phyloP scores from a whole-genome alignment of 64 coral and sea anemone species.

The Orbicella faveolata region DNA sequence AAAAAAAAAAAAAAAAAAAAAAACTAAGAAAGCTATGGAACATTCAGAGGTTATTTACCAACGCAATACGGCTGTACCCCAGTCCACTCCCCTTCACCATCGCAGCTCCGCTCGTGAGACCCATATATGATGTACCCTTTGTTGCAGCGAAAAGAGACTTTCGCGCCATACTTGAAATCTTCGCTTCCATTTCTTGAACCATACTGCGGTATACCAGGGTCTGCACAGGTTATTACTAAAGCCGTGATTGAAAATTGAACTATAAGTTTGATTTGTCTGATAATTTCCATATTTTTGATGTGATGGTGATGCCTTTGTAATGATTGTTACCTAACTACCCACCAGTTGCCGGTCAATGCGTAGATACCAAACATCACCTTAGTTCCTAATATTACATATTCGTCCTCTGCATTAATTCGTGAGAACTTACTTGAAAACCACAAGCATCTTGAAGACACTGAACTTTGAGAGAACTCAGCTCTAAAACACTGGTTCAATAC shows the following conservation, averaged over 20 bases:
- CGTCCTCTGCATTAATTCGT: no score
- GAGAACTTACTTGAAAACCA: no score
- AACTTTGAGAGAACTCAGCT: no score
- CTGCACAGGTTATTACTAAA: conserved; percentile 54
- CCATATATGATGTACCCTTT: conserved; percentile 63
- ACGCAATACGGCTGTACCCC: conserved; percentile 66
- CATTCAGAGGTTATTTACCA: conserved; percentile 38
- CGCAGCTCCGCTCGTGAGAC: conserved; percentile 46
- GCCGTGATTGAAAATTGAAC: neutral
- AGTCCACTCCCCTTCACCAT: conserved; percentile 55
- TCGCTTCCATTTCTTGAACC: conserved; percentile 40
- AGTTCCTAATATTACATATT: no score
- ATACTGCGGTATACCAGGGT: conserved; percentile 37
- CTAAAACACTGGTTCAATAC: no score
- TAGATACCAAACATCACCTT: no score
- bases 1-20: neutral
- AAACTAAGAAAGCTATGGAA: neutral
- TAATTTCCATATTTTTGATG: no score
- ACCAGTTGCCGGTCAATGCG: no score
- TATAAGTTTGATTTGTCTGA: no score
- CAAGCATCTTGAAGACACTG: no score
- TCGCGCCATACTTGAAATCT: neutral
- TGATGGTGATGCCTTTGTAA: no score
- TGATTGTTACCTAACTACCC: no score
- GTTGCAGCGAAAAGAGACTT: conserved; percentile 32